Base-by-base conservation (phyloP, 2,113 vertebrate species). In the Hiodon tergisus region DNA sequence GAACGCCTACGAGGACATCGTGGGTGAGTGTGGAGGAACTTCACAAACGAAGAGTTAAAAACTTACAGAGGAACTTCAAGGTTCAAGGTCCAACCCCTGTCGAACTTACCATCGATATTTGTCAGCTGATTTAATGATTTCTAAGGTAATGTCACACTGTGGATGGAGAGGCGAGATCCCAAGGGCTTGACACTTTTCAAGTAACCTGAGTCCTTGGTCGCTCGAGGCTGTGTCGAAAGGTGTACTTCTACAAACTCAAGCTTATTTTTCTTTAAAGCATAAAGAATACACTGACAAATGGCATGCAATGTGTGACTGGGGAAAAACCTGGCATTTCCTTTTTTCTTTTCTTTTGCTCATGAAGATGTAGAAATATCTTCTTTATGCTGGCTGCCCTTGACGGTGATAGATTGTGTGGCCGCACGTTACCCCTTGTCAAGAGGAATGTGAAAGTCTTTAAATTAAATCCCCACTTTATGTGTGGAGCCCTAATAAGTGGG, bases 1-100 rank as follows among this genome's bases (percentile, higher is more conserved):
- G 83, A 99, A 98, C 79, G 90, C 96, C 79, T 99, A 99, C 78
- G 97, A 99, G 89, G 97, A 99, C 80, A 98, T 99, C 76, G 93
- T 96, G 84, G 97, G 97, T 99, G 92, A 95, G 95, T 50, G 3
- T 48, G 46, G 7, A 16, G 31, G 69, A 71, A 59, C 17, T 14
- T 11, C 61, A 53, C 16, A 17, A 54, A 31, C 8, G 50, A 55
- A 50, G 10, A 61, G 65, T 53, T 65, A 47, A 72, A 7, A n/a
- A 46, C 0, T 63, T 5, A 2, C n/a, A 62, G 31, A 31, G 1
- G 2, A 31, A 31, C 31, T n/a, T n/a, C n/a, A n/a, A n/a, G n/a
- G n/a, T n/a, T 48, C 31, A 5, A 50, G 46, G 4, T 11, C 58
- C 54, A 55, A 13, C 53, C 71, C 60, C 50, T 7, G 7, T 58